Evolutionary conservation across 2,113 vertebrate genomes (phyloP).

Genomic region (Tetrax tetrax): DNA sequence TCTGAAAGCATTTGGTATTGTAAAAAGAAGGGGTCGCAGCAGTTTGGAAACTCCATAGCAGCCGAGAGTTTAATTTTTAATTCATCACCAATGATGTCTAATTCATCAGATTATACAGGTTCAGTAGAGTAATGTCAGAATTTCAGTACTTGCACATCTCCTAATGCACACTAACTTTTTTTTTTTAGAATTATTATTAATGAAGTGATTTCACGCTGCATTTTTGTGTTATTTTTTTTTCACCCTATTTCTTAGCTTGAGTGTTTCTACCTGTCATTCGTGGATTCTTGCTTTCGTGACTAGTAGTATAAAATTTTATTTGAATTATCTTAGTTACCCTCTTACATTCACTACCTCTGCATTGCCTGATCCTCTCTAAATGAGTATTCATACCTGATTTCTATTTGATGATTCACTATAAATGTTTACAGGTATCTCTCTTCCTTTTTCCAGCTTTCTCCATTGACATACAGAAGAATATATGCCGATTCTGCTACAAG

Average conservation of each 20-base stretch:
- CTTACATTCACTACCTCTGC: neutral
- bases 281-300: neutral
- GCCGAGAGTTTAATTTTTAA: neutral
- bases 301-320: neutral
- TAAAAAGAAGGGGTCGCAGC: neutral
- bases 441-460: neutral
- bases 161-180: neutral
- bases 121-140: neutral
- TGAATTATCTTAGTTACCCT: neutral
- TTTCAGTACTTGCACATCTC: neutral
- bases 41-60: neutral
- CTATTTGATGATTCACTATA: neutral
- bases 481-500: neutral
- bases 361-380: neutral
- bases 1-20: neutral
- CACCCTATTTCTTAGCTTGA: neutral
- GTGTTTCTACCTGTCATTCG: neutral
- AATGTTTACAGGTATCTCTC: neutral
- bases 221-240: neutral
- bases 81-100: neutral
- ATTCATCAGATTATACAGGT: neutral
- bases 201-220: neutral
- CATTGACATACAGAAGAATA: neutral
- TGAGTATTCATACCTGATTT: neutral
- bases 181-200: neutral